These are phyloP conservation scores for Antheraea mylitta DNA, from an alignment of 1,140 invertebrate species.

Conservation along the genomic window DNA sequence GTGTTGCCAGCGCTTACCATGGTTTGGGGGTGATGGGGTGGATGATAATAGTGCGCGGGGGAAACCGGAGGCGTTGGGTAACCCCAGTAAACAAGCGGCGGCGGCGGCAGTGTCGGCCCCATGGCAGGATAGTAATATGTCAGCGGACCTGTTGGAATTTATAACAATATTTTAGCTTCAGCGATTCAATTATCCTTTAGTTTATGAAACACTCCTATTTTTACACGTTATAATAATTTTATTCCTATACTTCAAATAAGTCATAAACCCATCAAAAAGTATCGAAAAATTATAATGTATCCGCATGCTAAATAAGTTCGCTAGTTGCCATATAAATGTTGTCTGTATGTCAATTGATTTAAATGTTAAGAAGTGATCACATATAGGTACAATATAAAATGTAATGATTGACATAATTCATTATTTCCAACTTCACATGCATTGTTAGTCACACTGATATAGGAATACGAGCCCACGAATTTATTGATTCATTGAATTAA, in stretches of 20 bases:
- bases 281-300: no score
- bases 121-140: slow-evolving; percentile 70
- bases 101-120: slow-evolving; percentile 80
- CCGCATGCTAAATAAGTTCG: not conserved
- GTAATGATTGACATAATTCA: not conserved
- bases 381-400: not conserved
- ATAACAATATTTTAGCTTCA: not conserved
- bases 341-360: not conserved
- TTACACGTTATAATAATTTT: no score
- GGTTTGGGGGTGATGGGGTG: slow-evolving; percentile 71
- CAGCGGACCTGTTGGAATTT: slow-evolving; percentile 50
- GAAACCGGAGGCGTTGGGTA: slow-evolving; percentile 96
- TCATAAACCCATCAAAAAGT: no score
- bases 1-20: slow-evolving; percentile 57
- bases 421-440: not conserved
- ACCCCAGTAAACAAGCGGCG: slow-evolving; percentile 90
- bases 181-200: not conserved
- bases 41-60: slow-evolving; percentile 89
- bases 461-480: not conserved
- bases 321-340: not conserved
- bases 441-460: not conserved
- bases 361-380: not conserved
- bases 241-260: no score
- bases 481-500: not conserved
- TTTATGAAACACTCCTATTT: no score